phyloP scores from a whole-genome alignment of 2,888 invertebrate genomes.

The Platycheirus albimanus region DNA sequence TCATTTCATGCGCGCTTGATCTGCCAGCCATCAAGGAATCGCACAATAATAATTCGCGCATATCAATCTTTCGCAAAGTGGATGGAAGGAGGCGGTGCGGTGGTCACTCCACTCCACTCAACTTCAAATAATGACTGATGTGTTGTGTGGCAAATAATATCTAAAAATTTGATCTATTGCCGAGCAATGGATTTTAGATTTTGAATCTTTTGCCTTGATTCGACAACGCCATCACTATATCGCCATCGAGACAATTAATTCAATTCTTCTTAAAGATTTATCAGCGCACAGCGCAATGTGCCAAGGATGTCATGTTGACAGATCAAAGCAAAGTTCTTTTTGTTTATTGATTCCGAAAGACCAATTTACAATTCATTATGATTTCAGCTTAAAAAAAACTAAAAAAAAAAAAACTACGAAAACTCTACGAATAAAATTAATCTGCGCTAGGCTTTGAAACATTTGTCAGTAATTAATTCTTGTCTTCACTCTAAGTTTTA shows the following conservation, averaged over 20 bases:
- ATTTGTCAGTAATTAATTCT: conserved; percentile 72
- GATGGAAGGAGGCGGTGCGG: conserved; percentile 9
- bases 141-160: conserved; percentile 23
- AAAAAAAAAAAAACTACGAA: not conserved
- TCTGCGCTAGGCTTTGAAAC: conserved; percentile 25
- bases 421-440: conserved; percentile 9
- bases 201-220: conserved; percentile 10
- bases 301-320: conserved; percentile 63
- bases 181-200: conserved; percentile 36
- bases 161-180: conserved; percentile 57
- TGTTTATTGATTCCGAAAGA: conserved; percentile 33
- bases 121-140: too few relatives aligned
- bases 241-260: too few relatives aligned
- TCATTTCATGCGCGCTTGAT: conserved; percentile 31
- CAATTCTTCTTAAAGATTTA: conserved; percentile 12
- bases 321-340: conserved; percentile 25
- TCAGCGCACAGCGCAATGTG: conserved; percentile 56
- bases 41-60: conserved; percentile 55
- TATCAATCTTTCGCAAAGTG: conserved; percentile 48
- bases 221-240: too few relatives aligned
- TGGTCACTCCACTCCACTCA: not conserved
- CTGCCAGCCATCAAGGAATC: conserved; percentile 70
- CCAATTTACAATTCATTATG: conserved; percentile 52
- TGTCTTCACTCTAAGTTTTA: conserved; percentile 38
- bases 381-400: too few relatives aligned